Percentiles rank a stretch among this genome's conserved stretches.
Conservation (phyloP, 2,113 vertebrate species). For the Elachura formosa region DNA sequence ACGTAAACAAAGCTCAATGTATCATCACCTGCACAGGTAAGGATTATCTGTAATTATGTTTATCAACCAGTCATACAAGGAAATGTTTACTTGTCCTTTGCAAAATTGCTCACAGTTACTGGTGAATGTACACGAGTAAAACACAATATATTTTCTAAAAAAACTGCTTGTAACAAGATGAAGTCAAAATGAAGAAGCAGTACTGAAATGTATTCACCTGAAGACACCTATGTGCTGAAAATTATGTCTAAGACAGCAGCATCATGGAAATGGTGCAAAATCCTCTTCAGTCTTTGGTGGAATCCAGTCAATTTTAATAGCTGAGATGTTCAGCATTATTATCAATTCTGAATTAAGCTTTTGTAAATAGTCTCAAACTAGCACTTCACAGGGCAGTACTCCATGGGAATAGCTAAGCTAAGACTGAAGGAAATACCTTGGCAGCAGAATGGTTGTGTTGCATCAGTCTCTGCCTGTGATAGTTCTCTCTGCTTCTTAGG, state of each 20-base stretch:
- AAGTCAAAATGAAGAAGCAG: not conserved
- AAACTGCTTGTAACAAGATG: not conserved
- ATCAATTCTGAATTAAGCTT: not conserved
- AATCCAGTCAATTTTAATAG: not conserved
- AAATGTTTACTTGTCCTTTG: not conserved
- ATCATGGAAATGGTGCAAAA: not conserved
- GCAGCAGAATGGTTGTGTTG: not conserved
- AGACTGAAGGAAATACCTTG: not conserved
- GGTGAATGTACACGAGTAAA: not conserved
- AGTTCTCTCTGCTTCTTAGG: not conserved
- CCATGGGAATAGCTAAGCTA: fast-evolving
- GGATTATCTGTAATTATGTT: not conserved
- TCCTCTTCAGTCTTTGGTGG: not conserved
- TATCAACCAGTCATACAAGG: not conserved
- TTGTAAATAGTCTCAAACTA: not conserved
- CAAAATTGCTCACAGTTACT: not conserved
- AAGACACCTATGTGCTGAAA: not conserved
- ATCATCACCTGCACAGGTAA: not conserved
- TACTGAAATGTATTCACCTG: not conserved
- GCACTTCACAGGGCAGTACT: not conserved
- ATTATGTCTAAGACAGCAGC: not conserved
- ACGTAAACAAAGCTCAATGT: not conserved
- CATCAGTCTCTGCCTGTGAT: not conserved
- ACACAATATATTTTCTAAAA: not conserved
- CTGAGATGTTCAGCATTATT: not conserved